phyloP scores from a whole-genome alignment of 2,113 vertebrate species.

The Gracilinanus agilis region DNA sequence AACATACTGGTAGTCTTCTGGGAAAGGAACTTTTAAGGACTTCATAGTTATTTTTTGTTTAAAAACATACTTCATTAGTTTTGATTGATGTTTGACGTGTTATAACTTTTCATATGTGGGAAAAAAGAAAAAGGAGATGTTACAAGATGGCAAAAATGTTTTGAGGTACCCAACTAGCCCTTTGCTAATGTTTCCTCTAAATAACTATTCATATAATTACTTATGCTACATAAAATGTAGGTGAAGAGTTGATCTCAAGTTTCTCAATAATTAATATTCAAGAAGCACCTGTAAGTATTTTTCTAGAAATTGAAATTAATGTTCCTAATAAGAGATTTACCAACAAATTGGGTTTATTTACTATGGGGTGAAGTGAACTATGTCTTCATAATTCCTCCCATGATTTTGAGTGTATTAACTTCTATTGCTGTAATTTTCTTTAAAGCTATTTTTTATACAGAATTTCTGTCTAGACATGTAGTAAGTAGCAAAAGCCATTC shows the following conservation, averaged over 20 bases:
- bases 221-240: not conserved
- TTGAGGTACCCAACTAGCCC: not conserved
- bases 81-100: not conserved
- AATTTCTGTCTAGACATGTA: not conserved
- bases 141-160: not conserved
- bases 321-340: not conserved
- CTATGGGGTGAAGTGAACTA: not conserved
- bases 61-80: not conserved
- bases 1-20: not conserved
- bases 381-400: not conserved
- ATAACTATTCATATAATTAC: not conserved
- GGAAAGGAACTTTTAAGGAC: constrained; percentile 18
- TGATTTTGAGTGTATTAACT: not conserved
- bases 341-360: constrained; percentile 26
- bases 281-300: constrained; percentile 22
- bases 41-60: constrained; percentile 24
- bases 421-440: not conserved
- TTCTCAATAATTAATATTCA: not conserved
- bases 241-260: not conserved
- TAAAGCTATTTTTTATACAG: not conserved
- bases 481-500: not conserved
- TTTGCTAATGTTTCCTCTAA: not conserved
- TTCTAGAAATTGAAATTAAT: not conserved
- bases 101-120: not conserved
- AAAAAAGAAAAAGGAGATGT: not conserved